Evolutionary conservation across 2,113 vertebrate species (phyloP), one percentile per base, ranked within the genome.

Genomic region (Myxocyprinus asiaticus): DNA sequence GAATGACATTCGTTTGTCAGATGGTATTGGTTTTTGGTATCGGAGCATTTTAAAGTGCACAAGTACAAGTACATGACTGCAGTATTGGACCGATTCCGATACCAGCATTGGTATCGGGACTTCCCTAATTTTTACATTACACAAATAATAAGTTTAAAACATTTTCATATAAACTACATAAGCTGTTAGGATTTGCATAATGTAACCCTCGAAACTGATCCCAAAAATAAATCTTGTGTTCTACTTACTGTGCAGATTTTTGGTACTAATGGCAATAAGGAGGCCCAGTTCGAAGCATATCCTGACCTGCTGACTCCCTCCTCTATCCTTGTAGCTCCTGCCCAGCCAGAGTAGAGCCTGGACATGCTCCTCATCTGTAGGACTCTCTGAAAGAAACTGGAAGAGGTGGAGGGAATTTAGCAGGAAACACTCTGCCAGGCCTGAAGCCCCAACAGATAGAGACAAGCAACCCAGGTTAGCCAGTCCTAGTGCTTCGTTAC

Each of bases 401-500:
- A 95, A 99, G 56, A 98, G 89, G 65, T 51, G 87, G 44, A 94
- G 50, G 0, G 98, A 91, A 85, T 92, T 93, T 53, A 94, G 82
- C 51, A 99, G 90, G 71, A 96, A 98, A 67, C 91, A 85, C 80
- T 94, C 94, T 0, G 96, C 94, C 22, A 95, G 87, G 64, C 79
- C 79, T 5, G 85, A 85, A 0, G 95, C 92, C 9, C 92, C 88
- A 0, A 79, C 86, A 0, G 87, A 93, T 6, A 96, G 88, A 9
- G 90, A 91, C 83, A 99, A 89, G 86, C 94, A 94, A 10, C 97
- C 98, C 76, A 99, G 89, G 89, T 99, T 99, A 45, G 96, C 94
- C 84, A 98, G 84, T 0, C 93, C 86, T 6, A 99, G 91, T 0
- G 97, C 97, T 88, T 98, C 95, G 67, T 99, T 99, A 68, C 90